phyloP scores from a whole-genome alignment of 2,888 invertebrate genomes.

The Calephelis perditalis region DNA sequence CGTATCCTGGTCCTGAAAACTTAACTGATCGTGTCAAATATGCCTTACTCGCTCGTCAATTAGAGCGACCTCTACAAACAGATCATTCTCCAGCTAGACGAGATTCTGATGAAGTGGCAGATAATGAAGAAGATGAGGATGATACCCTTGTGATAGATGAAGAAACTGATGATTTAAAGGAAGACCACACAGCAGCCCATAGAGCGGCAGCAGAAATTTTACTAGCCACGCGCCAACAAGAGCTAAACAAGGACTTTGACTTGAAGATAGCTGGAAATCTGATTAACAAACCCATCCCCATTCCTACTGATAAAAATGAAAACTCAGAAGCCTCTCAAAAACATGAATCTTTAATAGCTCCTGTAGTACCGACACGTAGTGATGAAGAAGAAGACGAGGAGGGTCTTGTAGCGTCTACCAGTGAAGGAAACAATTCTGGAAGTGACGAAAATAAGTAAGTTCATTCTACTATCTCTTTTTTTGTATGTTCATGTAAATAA shows the following conservation, averaged over 20 bases:
- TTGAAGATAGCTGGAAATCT: slow-evolving; percentile 76
- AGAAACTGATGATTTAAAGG: slow-evolving; percentile 62
- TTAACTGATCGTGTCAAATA: slow-evolving; percentile 79
- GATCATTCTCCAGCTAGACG: slow-evolving; percentile 61
- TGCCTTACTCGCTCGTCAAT: slow-evolving; percentile 87
- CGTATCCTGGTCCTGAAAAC: slow-evolving; percentile 51
- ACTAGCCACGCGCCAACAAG: slow-evolving; percentile 69
- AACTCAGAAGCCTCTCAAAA: slow-evolving; percentile 64
- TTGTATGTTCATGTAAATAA: too few relatives aligned
- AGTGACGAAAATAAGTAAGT: slow-evolving; percentile 87
- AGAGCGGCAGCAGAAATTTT: slow-evolving; percentile 79
- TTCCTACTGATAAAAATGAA: slow-evolving; percentile 43
- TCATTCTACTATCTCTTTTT: neutral
- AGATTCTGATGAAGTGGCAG: slow-evolving; percentile 78
- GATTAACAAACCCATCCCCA: slow-evolving; percentile 69
- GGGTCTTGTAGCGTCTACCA: slow-evolving; percentile 87
- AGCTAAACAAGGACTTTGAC: slow-evolving; percentile 69
- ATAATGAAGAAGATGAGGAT: slow-evolving; percentile 82
- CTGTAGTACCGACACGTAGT: slow-evolving; percentile 75
- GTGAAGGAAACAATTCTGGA: slow-evolving; percentile 90
- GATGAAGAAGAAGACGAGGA: slow-evolving; percentile 87
- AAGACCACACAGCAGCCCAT: slow-evolving; percentile 68
- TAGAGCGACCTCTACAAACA: slow-evolving; percentile 78
- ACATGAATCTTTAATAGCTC: slow-evolving; percentile 83
- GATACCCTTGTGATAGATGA: slow-evolving; percentile 84